A percentile compares a stretch with the other conserved stretches of the same genome.
phyloP scores from a whole-genome alignment of 2,888 invertebrate species.

The Dione vanillae region DNA sequence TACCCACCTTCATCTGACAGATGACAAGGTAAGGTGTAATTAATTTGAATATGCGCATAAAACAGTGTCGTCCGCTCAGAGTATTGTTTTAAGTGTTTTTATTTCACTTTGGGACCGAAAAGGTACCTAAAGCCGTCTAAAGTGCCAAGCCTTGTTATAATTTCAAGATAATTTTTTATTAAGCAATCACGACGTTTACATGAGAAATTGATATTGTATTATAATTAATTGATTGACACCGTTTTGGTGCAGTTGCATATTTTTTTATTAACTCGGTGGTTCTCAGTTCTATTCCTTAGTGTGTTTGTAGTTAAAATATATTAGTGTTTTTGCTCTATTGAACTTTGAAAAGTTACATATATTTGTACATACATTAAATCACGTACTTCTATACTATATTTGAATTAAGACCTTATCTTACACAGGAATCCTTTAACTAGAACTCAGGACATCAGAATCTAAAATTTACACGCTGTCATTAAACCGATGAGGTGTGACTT shows the following conservation, averaged over 20 bases:
- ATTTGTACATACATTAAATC: too few relatives aligned
- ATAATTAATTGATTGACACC: constrained; percentile 3
- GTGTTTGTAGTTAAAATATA: too few relatives aligned
- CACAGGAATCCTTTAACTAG: neutral
- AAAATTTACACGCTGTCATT: neutral
- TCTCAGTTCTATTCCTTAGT: too few relatives aligned
- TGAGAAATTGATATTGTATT: constrained; percentile 11
- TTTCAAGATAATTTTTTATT: constrained; percentile 20
- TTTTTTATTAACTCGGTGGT: too few relatives aligned
- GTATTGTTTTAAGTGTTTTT: constrained; percentile 19
- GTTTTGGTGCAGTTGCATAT: neutral
- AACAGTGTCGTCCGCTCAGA: constrained; percentile 15
- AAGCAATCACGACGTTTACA: constrained; percentile 17
- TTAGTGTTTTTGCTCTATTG: too few relatives aligned
- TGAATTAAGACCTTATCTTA: too few relatives aligned
- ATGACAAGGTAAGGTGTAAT: constrained; percentile 28
- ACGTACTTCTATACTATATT: too few relatives aligned
- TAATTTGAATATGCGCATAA: constrained; percentile 32
- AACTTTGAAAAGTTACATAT: too few relatives aligned
- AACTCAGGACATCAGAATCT: neutral
- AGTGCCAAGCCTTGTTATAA: constrained; percentile 27
- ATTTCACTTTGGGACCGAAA: constrained; percentile 3
- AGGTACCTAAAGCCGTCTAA: constrained; percentile 16
- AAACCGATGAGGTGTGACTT: constrained; percentile 30
- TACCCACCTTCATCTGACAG: constrained; percentile 18